A percentile compares a stretch with the other conserved stretches of the same genome.
These are phyloP conservation scores for Diploscapter pachys DNA, from an alignment of 1,140 invertebrate genomes.

Conservation along the genomic window DNA sequence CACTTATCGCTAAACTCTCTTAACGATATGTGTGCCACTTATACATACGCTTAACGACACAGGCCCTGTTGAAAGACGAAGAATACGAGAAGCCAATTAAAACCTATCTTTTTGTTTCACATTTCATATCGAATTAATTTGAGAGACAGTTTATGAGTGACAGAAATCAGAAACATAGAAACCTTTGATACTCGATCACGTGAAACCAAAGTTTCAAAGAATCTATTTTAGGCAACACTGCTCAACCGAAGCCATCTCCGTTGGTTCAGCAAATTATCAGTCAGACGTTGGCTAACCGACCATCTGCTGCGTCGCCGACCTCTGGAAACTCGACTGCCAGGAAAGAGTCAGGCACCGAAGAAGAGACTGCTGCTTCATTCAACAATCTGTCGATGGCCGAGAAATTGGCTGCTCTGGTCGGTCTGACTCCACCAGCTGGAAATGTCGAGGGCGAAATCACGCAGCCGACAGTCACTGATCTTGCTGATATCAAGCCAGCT, in stretches of 20 bases:
- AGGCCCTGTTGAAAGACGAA: too few relatives aligned
- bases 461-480: too few relatives aligned
- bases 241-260: conserved; percentile 23
- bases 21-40: too few relatives aligned
- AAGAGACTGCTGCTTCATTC: conserved; percentile 26
- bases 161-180: not conserved
- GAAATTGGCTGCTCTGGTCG: conserved; percentile 35
- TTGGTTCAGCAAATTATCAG: conserved; percentile 32
- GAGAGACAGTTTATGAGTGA: too few relatives aligned
- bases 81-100: too few relatives aligned
- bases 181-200: not conserved
- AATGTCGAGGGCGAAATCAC: conserved; percentile 2
- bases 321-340: not conserved
- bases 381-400: conserved; percentile 27
- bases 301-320: not conserved
- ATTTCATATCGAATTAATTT: too few relatives aligned
- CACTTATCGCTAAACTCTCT: too few relatives aligned
- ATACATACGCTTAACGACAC: too few relatives aligned
- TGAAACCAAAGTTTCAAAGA: not conserved
- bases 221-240: conserved; percentile 1
- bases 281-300: conserved; percentile 18
- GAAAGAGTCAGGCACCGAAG: conserved; percentile 17
- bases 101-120: too few relatives aligned
- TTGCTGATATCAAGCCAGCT: too few relatives aligned
- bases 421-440: conserved; percentile 13